Conservation (phyloP, 2,888 invertebrate species). For the Acanthosoma haemorrhoidale region DNA sequence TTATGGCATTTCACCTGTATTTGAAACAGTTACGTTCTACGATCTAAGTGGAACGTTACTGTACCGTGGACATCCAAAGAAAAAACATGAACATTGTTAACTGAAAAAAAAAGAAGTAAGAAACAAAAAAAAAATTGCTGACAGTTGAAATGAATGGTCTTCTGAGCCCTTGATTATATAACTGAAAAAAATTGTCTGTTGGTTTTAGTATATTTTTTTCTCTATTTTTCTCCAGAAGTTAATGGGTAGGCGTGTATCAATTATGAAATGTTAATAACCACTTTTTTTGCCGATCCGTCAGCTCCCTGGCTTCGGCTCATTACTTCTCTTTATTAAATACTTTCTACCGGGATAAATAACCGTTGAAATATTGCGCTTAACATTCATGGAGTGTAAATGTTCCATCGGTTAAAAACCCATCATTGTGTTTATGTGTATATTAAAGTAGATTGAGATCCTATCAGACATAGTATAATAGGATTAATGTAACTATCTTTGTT, state of each 20-base stretch:
- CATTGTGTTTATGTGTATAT: neutral
- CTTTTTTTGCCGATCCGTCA: slow-evolving; percentile 2
- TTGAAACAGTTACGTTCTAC: no score
- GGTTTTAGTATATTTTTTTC: slow-evolving; percentile 4
- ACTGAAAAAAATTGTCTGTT: neutral
- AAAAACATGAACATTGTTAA: slow-evolving; percentile 21
- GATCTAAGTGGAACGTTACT: neutral
- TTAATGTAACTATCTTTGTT: no score
- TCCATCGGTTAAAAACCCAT: neutral
- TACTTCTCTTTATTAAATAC: neutral
- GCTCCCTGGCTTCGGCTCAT: slow-evolving; percentile 13
- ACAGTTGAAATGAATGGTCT: slow-evolving; percentile 20
- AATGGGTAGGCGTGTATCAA: slow-evolving; percentile 29
- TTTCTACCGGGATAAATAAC: neutral
- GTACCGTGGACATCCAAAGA: no score
- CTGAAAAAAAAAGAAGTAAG: neutral
- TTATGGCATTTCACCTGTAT: no score
- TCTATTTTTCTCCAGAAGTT: neutral
- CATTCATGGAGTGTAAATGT: neutral
- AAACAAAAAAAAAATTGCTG: slow-evolving; percentile 20
- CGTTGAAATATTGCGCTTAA: neutral
- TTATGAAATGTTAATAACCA: slow-evolving; percentile 24
- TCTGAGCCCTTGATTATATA: neutral
- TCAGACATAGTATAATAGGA: neutral
- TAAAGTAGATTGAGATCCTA: neutral